These are phyloP conservation scores for Metacarcinus magister DNA, from an alignment of 2,888 invertebrate genomes.

Conservation along the genomic window DNA sequence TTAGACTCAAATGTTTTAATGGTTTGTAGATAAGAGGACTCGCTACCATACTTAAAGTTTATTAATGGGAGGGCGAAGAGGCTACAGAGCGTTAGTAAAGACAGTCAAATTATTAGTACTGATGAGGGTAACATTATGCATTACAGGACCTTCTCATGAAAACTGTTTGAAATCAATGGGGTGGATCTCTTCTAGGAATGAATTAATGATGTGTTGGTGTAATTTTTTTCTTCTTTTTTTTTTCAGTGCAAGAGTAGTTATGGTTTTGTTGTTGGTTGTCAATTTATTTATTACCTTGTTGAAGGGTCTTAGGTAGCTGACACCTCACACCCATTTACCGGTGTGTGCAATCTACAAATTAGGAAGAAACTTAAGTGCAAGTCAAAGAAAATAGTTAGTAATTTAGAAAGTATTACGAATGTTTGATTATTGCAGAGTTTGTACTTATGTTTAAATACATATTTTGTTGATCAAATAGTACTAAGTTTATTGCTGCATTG, in stretches of 20 bases:
- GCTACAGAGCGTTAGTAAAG: background rate
- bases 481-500: background rate
- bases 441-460: background rate
- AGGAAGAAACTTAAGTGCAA: background rate
- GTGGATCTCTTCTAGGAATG: background rate
- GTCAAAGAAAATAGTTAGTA: background rate
- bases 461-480: background rate
- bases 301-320: background rate
- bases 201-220: no score
- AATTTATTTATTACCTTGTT: no score
- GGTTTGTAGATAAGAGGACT: no score
- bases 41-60: no score
- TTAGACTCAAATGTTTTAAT: no score
- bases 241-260: no score
- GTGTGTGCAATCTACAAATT: background rate
- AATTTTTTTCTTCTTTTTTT: no score
- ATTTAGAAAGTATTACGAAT: background rate
- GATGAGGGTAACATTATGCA: background rate
- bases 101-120: background rate
- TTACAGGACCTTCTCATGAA: background rate
- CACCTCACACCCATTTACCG: background rate
- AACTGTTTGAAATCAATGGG: background rate
- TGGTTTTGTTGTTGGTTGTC: no score
- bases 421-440: constrained; percentile 27
- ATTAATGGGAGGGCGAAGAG: background rate